Evolutionary conservation across 2,888 invertebrate species (phyloP), one percentile per base, ranked within the genome.

Genomic region (Hoplodrina blanda): DNA sequence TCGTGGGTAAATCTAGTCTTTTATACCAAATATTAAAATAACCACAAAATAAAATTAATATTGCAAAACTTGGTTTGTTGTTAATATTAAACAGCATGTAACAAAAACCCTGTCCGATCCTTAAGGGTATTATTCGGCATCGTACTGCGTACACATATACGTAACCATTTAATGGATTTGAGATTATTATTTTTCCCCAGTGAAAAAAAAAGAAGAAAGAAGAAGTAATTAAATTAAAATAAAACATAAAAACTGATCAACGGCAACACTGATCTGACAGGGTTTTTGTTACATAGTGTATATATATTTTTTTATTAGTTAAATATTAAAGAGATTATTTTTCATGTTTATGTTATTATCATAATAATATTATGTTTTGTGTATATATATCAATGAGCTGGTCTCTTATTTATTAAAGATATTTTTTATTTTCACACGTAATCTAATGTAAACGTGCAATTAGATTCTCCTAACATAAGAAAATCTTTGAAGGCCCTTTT

Each of bases 21-120:
- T 11, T 55, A 59, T 49, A 80, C 61, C 64, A 75, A 76, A 76
- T 67, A 49, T 15, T 50, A 50, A 49, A 49, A 25, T 55, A 37
- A 30, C 8, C 3, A 17, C 15, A 25, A 8, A 55, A 1, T 55
- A 20, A 33, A 41, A 49, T 19, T 0, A 41, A 41, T 20, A 59
- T 44, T 6, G 15, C 20, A n/a, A n/a, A 41, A 15, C 25, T 25
- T 25, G 2, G 13, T 46, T 7, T 46, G 17, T 55, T 17, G 15
- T 13, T 4, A 20, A n/a, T 5, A 4, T n/a, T n/a, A n/a, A n/a
- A n/a, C n/a, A n/a, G n/a, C n/a, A n/a, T n/a, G n/a, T n/a, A n/a
- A n/a, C n/a, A n/a, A n/a, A n/a, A n/a, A n/a, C n/a, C n/a, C n/a
- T n/a, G n/a, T n/a, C n/a, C n/a, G n/a, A n/a, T n/a, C n/a, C n/a